Evolutionary conservation across 2,888 invertebrate genomes (phyloP), one percentile per base, ranked within the genome.

Genomic region (Minunthozetes semirufus): DNA sequence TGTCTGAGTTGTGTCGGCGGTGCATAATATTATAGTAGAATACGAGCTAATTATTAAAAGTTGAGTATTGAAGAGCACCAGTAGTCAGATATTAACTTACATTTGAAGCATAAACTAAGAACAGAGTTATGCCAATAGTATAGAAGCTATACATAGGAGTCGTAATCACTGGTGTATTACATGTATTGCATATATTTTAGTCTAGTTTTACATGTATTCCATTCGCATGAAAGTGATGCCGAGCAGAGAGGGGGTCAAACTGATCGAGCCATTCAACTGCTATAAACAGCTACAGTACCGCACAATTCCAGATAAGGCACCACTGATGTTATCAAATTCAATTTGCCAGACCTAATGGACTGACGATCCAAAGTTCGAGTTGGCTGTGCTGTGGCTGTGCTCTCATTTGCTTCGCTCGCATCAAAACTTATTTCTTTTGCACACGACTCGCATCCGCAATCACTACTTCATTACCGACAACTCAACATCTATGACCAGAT

Each of bases 351-450:
- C 66, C 66, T 66, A 66, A 66, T 66, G 66, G 66, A 66, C 38
- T 66, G 38, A 38, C 42, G 38, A 8, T 38, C 38, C 66, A 66
- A 15, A n/a, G 66, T n/a, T 66, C 66, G 66, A 66, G 38, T 19
- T n/a, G n/a, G n/a, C n/a, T n/a, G n/a, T n/a, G n/a, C n/a, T n/a
- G n/a, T 38, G 33, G 6, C 27, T 4, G 27, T 63, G 27, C 63
- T 63, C 66, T 66, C 66, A 66, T 66, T 66, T 66, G 66, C 66
- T 66, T 66, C 38, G 19, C 27, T 63, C 17, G 9, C 15, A 38
- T 38, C 17, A 66, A 66, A 56, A 72, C 53, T 76, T 73, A 73
- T 74, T 76, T 74, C 72, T 74, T 73, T 74, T 76, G 71, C 74
- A 71, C 73, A 74, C 63, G 66, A 72, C 73, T 72, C 72, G 72